Evolutionary conservation across 2,113 vertebrate species (phyloP).

Genomic region (Caranx ignobilis): DNA sequence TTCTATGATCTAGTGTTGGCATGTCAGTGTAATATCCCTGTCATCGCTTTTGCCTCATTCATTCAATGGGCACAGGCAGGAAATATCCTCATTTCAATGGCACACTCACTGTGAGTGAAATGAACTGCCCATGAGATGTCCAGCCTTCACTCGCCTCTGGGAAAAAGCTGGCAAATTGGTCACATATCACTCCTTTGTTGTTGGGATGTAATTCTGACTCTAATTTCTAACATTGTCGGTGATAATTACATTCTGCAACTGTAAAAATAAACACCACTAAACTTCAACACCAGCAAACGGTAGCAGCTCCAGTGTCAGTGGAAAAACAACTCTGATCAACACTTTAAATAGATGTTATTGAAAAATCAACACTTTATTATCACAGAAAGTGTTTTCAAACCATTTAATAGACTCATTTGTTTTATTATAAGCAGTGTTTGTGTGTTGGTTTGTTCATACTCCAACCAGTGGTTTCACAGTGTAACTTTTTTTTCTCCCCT

Average conservation of each 20-base stretch:
- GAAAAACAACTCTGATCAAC: slow-evolving; percentile 4
- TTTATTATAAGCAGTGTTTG: background rate
- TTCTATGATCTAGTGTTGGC: slow-evolving; percentile 74
- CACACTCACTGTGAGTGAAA: slow-evolving; percentile 56
- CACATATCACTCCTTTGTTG: slow-evolving; percentile 25
- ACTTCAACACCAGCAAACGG: background rate
- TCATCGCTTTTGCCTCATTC: slow-evolving; percentile 65
- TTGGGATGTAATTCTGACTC: slow-evolving; percentile 25
- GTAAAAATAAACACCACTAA: background rate
- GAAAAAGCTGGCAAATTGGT: slow-evolving; percentile 23
- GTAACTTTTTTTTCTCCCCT: slow-evolving; percentile 32
- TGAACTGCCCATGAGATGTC: slow-evolving; percentile 47
- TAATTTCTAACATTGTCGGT: background rate
- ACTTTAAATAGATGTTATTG: slow-evolving; percentile 3
- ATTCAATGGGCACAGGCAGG: slow-evolving; percentile 66
- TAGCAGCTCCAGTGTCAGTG: background rate
- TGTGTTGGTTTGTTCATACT: slow-evolving; percentile 2
- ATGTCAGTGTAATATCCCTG: slow-evolving; percentile 74
- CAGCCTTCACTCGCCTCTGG: slow-evolving; percentile 29
- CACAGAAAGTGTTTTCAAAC: slow-evolving; percentile 9
- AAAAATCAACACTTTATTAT: slow-evolving; percentile 1
- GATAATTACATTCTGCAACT: background rate
- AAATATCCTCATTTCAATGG: slow-evolving; percentile 70
- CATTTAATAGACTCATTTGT: slow-evolving; percentile 10
- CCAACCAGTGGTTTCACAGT: background rate